Conservation (phyloP, 2,113 vertebrate genomes). For the Acrocephalus kingi region DNA sequence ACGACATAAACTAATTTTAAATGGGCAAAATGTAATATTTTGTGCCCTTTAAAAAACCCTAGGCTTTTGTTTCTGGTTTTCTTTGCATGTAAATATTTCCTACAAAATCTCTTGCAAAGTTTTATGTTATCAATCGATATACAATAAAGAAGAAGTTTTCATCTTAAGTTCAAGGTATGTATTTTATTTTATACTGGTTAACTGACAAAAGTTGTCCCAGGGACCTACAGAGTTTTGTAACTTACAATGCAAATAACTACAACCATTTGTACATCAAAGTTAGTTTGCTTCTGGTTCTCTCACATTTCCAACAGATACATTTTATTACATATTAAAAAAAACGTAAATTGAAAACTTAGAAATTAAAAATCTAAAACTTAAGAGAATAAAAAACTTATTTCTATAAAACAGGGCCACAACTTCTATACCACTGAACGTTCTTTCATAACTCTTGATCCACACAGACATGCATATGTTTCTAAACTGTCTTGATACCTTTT, state of each 20-base stretch:
- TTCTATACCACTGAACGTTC: not conserved
- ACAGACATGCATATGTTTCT: not conserved
- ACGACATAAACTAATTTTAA: not conserved
- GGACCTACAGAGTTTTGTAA: constrained; percentile 25
- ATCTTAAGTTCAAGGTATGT: not conserved
- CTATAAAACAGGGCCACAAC: constrained; percentile 25
- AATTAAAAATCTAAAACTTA: constrained; percentile 42
- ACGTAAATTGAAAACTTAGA: constrained; percentile 17
- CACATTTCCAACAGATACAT: not conserved
- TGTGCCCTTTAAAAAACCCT: not conserved
- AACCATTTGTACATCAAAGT: constrained; percentile 25
- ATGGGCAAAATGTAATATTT: not conserved
- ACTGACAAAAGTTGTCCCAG: constrained; percentile 13
- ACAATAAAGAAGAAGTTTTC: constrained; percentile 17
- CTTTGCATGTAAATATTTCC: not conserved
- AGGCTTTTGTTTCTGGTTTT: not conserved
- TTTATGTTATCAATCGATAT: not conserved
- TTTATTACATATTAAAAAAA: constrained; percentile 38
- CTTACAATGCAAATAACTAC: constrained; percentile 27
- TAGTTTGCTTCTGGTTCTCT: constrained; percentile 9
- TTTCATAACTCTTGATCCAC: not conserved
- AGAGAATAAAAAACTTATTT: constrained; percentile 35
- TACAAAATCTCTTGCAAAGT: constrained; percentile 26
- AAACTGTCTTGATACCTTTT: not conserved
- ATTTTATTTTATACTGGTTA: constrained; percentile 33